phyloP scores from a whole-genome alignment of 92 coral and sea anemone genomes.

The Paramuricea clavata region DNA sequence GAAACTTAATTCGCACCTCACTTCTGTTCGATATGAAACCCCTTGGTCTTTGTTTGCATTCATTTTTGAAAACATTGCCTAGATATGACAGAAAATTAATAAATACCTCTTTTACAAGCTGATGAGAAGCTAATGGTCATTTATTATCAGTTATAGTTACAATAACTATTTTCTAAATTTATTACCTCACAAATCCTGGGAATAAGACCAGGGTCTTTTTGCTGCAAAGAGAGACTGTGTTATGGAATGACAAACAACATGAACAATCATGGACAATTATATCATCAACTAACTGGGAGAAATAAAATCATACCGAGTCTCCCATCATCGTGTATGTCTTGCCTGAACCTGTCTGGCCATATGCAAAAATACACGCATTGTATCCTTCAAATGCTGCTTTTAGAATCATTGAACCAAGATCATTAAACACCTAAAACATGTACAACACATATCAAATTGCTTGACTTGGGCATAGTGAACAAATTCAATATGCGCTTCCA shows the following conservation, averaged over 20 bases:
- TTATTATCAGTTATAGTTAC: too few relatives aligned
- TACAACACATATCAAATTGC: too few relatives aligned
- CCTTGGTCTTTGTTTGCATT: conserved; percentile 77
- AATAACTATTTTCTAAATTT: neutral
- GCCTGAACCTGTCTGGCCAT: conserved; percentile 98
- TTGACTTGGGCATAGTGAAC: too few relatives aligned
- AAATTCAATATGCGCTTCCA: too few relatives aligned
- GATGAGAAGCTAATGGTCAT: too few relatives aligned
- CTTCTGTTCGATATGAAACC: conserved; percentile 93
- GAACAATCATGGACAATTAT: too few relatives aligned
- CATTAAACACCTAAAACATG: conserved; percentile 81
- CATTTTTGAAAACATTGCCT: conserved; percentile 86
- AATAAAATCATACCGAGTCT: conserved; percentile 61
- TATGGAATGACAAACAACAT: neutral
- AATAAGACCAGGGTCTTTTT: conserved; percentile 76
- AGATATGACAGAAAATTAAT: neutral
- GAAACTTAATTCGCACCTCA: too few relatives aligned
- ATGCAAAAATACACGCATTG: conserved; percentile 97
- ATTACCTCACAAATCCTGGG: conserved; percentile 92
- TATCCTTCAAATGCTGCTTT: conserved; percentile 98
- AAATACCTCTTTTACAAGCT: too few relatives aligned
- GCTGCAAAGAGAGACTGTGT: neutral
- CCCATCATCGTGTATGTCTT: conserved; percentile 99
- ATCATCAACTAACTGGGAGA: too few relatives aligned
- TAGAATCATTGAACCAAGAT: conserved; percentile 93